Percentiles rank a stretch among this genome's conserved stretches.
phyloP scores from a whole-genome alignment of 2,113 vertebrate genomes.

The Acrocephalus arundinaceus region DNA sequence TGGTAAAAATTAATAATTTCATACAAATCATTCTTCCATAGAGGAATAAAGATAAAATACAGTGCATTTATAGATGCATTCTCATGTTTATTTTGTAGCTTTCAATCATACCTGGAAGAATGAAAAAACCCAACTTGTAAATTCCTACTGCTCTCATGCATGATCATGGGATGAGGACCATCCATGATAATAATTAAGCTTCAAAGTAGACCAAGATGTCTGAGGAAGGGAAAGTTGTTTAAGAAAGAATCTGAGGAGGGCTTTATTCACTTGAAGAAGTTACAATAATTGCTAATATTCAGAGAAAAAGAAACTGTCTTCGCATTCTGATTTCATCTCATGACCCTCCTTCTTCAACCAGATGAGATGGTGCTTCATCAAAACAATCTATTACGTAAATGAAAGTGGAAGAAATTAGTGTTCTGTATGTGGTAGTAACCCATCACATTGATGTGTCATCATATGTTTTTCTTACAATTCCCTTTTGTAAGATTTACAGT shows the following conservation, averaged over 20 bases:
- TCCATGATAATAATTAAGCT: neutral
- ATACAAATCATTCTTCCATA: neutral
- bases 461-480: neutral
- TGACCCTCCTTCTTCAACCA: neutral
- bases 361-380: neutral
- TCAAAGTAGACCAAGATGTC: neutral
- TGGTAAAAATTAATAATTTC: neutral
- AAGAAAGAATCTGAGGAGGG: neutral
- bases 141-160: neutral
- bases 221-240: neutral
- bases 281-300: neutral
- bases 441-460: fast-evolving
- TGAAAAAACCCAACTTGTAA: fast-evolving
- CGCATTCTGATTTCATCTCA: neutral
- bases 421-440: neutral
- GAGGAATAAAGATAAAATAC: neutral
- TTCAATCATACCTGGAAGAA: neutral
- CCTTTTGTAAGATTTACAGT: neutral
- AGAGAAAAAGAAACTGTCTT: neutral
- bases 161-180: neutral
- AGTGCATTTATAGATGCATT: neutral
- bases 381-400: neutral
- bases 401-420: neutral
- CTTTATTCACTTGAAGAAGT: neutral
- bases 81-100: neutral